phyloP scores from a whole-genome alignment of 2,797 vertebrate genomes.

The Leptatherina wallacei region DNA sequence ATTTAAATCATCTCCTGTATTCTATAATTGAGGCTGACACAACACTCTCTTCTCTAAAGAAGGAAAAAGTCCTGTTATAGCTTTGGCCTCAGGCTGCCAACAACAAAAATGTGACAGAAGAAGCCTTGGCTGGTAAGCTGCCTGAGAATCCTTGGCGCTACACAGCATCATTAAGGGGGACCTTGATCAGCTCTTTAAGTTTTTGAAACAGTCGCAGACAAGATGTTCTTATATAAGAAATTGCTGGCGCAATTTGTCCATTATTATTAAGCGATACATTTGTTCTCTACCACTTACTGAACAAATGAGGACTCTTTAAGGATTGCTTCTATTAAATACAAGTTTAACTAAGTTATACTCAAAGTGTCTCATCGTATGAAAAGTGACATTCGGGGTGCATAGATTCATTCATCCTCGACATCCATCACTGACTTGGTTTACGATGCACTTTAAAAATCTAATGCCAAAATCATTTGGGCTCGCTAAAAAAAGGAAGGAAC shows the following conservation, averaged over 20 bases:
- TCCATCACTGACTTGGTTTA: too few relatives aligned
- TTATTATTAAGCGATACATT: constrained; percentile 1
- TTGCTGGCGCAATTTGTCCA: background rate
- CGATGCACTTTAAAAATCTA: too few relatives aligned
- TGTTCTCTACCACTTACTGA: background rate
- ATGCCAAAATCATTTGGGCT: too few relatives aligned
- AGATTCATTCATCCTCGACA: too few relatives aligned
- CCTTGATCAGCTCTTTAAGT: constrained; percentile 55
- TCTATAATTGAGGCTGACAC: constrained; percentile 39
- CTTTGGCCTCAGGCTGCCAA: constrained; percentile 51
- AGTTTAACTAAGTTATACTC: background rate
- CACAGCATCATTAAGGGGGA: constrained; percentile 63
- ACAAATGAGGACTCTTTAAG: background rate
- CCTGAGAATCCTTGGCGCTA: constrained; percentile 39
- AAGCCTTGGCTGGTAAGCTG: constrained; percentile 34
- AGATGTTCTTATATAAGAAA: constrained; percentile 7
- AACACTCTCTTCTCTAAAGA: constrained; percentile 27
- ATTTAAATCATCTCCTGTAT: constrained; percentile 15
- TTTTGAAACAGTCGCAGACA: constrained; percentile 28
- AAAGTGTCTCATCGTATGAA: background rate
- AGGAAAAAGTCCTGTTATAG: constrained; percentile 40
- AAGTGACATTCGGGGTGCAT: background rate
- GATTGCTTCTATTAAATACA: background rate
- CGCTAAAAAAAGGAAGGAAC: too few relatives aligned
- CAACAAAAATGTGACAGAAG: constrained; percentile 46